Conservation (phyloP, 2,797 vertebrate species). For the Salarias fasciatus region DNA sequence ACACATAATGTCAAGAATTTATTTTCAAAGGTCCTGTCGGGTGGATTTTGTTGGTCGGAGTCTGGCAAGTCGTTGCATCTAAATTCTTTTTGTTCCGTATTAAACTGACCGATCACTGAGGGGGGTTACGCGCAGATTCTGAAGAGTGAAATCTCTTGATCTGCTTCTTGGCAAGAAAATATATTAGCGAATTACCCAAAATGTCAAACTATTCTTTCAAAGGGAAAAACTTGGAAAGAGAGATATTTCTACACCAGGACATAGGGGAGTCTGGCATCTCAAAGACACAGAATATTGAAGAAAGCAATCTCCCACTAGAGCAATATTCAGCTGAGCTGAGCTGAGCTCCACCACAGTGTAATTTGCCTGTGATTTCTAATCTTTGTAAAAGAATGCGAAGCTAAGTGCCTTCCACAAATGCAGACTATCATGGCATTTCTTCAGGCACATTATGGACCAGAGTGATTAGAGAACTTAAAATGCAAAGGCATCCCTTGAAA, state of each 20-base stretch:
- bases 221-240: conserved; percentile 5
- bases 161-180: not conserved
- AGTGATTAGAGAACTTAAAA: conserved; percentile 85
- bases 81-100: not conserved
- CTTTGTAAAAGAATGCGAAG: conserved; percentile 75
- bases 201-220: conserved; percentile 9
- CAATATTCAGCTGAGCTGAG: conserved; percentile 86
- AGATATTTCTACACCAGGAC: conserved; percentile 1
- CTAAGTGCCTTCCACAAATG: conserved; percentile 75
- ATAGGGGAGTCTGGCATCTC: conserved; percentile 28
- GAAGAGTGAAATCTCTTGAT: not conserved
- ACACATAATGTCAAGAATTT: too few species aligned
- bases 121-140: not conserved
- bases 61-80: too few species aligned
- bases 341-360: conserved; percentile 85
- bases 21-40: too few species aligned
- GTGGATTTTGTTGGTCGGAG: too few species aligned
- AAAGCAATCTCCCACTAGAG: conserved; percentile 78
- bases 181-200: conserved; percentile 4
- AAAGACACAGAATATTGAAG: conserved; percentile 64
- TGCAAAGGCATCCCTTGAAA: conserved; percentile 82
- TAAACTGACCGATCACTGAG: conserved; percentile 6
- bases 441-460: conserved; percentile 79
- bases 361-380: conserved; percentile 94
- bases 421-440: conserved; percentile 78